Conservation (phyloP, 2,113 vertebrate species). For the Sprattus sprattus region DNA sequence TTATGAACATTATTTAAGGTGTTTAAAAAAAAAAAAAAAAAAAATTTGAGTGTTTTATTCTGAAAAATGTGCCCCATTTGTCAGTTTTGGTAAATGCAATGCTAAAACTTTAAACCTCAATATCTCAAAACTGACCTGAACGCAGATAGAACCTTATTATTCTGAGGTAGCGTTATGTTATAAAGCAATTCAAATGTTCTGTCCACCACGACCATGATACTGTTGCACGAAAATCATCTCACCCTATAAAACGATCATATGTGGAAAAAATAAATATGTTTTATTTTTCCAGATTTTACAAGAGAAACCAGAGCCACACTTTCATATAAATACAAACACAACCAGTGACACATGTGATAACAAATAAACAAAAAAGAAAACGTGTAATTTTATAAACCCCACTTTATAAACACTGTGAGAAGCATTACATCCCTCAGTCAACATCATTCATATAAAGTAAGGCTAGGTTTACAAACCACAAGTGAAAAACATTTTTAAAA, state of each 20-base stretch:
- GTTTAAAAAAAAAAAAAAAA: too few relatives aligned
- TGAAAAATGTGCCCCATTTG: too few relatives aligned
- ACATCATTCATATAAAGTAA: neutral
- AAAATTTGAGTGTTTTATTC: too few relatives aligned
- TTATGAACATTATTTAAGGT: too few relatives aligned
- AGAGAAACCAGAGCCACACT: neutral
- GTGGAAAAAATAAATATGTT: neutral
- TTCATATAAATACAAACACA: slow-evolving; percentile 4
- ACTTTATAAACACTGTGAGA: neutral
- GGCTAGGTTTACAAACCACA: neutral
- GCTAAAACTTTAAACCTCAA: too few relatives aligned
- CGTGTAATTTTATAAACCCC: neutral
- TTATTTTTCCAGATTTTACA: slow-evolving; percentile 9
- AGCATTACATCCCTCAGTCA: neutral
- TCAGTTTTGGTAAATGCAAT: too few relatives aligned
- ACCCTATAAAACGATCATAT: neutral
- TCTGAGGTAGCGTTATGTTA: too few relatives aligned
- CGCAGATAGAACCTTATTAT: too few relatives aligned
- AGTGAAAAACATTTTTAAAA: neutral
- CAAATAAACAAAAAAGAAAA: neutral
- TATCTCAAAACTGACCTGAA: too few relatives aligned
- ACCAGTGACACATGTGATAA: neutral
- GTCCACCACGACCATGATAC: too few relatives aligned
- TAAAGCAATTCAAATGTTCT: too few relatives aligned
- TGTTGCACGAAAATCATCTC: too few relatives aligned